Evolutionary conservation across 2,113 vertebrate species (phyloP), one percentile per base, ranked within the genome.

Genomic region (cattle (Bos taurus)): DNA sequence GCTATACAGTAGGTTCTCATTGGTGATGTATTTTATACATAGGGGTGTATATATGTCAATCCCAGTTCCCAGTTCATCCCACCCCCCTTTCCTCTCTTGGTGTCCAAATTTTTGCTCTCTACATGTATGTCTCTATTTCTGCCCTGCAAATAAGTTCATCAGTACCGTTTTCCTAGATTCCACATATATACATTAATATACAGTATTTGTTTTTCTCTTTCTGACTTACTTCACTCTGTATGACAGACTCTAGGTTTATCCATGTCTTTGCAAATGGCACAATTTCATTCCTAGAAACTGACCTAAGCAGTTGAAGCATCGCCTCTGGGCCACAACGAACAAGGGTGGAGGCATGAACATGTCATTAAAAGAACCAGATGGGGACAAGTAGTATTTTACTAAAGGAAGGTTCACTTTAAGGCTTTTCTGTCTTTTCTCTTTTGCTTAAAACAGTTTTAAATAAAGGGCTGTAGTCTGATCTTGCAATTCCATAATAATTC

Each of bases 391-490:
- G 7, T 15, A 7, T 54, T 93, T 78, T 89, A 28, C 7, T 88
- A 28, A 92, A 60, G 60, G 43, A 67, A 60, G 11, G 46, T 50
- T 71, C 5, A 86, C 23, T 12, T 36, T 85, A 26, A 89, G 26
- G 2, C 10, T 33, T 77, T 56, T 86, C 81, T 88, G n/a, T 90
- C 36, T 94, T 95, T 95, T 60, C 48, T n/a, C 46, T 67, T 74
- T 64, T 67, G 59, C 80, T 95, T 43, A 64, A 95, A 60, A 40
- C 30, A 94, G 46, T 83, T 92, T 77, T 57, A 96, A 96, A 67
- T 33, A 28, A 88, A 43, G 46, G n/a, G 28, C 9, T 97, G 36
- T 17, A 82, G 15, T 52, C 59, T 89, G 57, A 88, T 67, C 54
- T 80, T 92, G 11, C 21, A 94, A 87, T 80, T 95, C 54, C 33